Base-by-base conservation (phyloP, 2,797 vertebrate species). In the Chiroxiphia lanceolata region DNA sequence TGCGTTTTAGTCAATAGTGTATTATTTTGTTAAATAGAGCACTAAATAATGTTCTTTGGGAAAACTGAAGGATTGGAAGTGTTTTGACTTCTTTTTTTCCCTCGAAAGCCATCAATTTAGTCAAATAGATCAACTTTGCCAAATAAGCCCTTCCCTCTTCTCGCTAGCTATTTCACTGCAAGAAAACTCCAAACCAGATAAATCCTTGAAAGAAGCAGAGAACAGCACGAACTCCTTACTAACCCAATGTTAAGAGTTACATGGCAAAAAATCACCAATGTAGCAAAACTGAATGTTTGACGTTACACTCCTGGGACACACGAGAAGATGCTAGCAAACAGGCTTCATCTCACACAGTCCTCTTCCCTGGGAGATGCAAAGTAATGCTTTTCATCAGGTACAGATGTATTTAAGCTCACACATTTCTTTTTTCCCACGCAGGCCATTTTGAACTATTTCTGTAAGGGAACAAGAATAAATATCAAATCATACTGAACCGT, bases 391-490 rank as follows among this genome's bases (percentile, higher is more conserved):
- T 18, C 36, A 50, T 86, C 44, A 33, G 34, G 9, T 60, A 54
- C 34, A 80, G 34, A 19, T 76, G 21, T 56, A 19, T 74, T 67
- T 90, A 51, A 75, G 57, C 42, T 53, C 97, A 99, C 98, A 98
- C 98, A 98, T 98, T 95, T 97, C 94, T 93, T 97, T 97, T 97
- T 98, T 98, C 60, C 96, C 98, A 78, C 91, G 61, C 81, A 96
- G 98, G 61, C 97, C 95, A 76, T 98, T 98, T 78, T 96, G 64
- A 51, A 99, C 95, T 82, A 98, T 98, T 95, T 98, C 98, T 98
- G 87, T 45, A 85, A 92, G 4, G 47, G 31, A 69, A 17, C 6
- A 81, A 85, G 47, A 9, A 48, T 29, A 34, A 80, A 67, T 61
- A 50, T 20, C 29, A 79, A 60, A 75, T 79, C 53, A 78, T 9